Evolutionary conservation across 2,113 vertebrate species (phyloP), one percentile per base, ranked within the genome.

Genomic region (Dendropsophus ebraccatus): DNA sequence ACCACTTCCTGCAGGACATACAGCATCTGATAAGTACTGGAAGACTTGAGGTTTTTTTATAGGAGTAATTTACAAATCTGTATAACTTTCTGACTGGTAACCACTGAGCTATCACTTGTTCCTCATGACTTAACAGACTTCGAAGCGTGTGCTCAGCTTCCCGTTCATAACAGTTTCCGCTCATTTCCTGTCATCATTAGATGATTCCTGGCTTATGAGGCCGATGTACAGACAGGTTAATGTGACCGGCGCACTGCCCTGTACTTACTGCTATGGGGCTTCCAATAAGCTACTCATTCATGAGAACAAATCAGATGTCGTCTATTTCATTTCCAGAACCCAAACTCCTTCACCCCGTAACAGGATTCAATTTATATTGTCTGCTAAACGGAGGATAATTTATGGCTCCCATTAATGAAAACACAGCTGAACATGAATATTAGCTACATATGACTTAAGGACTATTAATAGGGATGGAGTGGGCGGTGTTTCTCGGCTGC

Each of bases 401-500:
- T 49, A 47, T 81, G 37, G n/a, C 58, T 81, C 79, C 58, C 58
- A 65, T 81, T 67, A 69, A 67, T 60, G 16, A 41, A 81, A 81
- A 50, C 58, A 19, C 37, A 45, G 35, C 12, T 28, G 37, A 81
- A 81, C 60, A 69, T 65, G 58, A 67, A 37, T 41, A 81, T 69
- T 81, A 65, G 58, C 37, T 65, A 3, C 79, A 81, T 19, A 45
- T 81, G 60, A 69, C 77, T 81, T 41, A 30, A 49, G 41, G 6
- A 28, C 79, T 81, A 81, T 25, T 81, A 47, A 81, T 81, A 81
- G 79, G 32, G 41, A 67, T 49, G 41, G 60, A 50, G 79, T 81
- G 79, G 79, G 79, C 30, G 60, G 35, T 69, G 8, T 28, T 58
- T 56, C 65, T 54, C 28, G 0, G 54, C 58, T 35, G 65, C 49